Evolutionary conservation across 1,140 invertebrate genomes (phyloP), one percentile per base, ranked within the genome.

Genomic region (Pygmarrhopalites habei): DNA sequence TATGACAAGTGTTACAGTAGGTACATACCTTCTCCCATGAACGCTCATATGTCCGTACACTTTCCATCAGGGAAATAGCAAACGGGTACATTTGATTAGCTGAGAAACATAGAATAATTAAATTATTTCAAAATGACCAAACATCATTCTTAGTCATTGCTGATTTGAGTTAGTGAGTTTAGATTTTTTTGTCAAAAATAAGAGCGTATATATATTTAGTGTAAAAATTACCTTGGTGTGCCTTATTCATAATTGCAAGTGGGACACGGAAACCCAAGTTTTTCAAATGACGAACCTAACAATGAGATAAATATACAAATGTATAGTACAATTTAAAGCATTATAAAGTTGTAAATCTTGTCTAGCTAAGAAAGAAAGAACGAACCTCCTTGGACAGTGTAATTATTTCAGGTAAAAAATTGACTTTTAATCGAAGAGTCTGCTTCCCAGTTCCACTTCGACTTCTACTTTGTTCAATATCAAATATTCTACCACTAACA

Each of bases 1-100:
- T 47, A n/a, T n/a, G n/a, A n/a, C n/a, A n/a, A n/a, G n/a, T n/a
- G n/a, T n/a, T n/a, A n/a, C n/a, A n/a, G n/a, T n/a, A n/a, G n/a
- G n/a, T n/a, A n/a, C n/a, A n/a, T 82, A 95, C 91, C 87, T 97
- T 97, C 78, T 98, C 93, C 72, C 96, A 79, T 4, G 93, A 95
- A 74, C 92, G 84, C 75, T 98, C 93, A 74, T 99, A 99, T 5
- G 95, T 95, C 66, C 92, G 83, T 21, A 98, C 90, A 76, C 93
- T 97, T 77, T 99, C 95, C 74, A 98, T 96, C 44, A 99, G 80
- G 2, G 95, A 98, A 70, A 99, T 98, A 5, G 96, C 97, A 79
- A 94, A 99, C 2, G 97, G 97, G 78, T 99, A 99, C 1, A 98
- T 82, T 75, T 97, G 92, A 77, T 98, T 98, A 0, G 95, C 95